Evolutionary conservation across 2,888 invertebrate species (phyloP).

Genomic region (Bellardia bayeri): DNA sequence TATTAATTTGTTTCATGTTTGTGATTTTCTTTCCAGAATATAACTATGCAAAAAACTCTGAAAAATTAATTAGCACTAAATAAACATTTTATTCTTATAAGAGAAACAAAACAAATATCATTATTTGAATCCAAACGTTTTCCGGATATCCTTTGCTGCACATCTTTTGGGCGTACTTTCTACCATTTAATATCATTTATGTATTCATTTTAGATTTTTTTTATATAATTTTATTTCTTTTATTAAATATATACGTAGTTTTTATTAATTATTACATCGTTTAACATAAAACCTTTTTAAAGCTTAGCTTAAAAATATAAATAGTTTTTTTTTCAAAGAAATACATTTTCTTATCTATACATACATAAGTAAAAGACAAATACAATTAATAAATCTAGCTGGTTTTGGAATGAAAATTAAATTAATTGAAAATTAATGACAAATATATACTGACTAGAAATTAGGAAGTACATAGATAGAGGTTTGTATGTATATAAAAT

Average conservation of each 20-base stretch:
- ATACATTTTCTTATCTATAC: constrained; percentile 24
- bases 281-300: constrained; percentile 58
- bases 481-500: not conserved
- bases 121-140: no score
- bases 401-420: constrained; percentile 26
- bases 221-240: constrained; percentile 26
- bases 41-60: no score
- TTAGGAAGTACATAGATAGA: constrained; percentile 67
- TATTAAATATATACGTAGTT: constrained; percentile 14
- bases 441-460: constrained; percentile 72
- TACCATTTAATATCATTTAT: no score
- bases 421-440: constrained; percentile 56
- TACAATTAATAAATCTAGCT: constrained; percentile 35
- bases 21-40: no score
- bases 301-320: constrained; percentile 68
- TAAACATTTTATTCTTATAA: no score
- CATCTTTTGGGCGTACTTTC: no score
- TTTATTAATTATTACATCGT: constrained; percentile 41
- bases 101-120: no score
- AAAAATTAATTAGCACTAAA: no score
- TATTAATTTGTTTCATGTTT: no score
- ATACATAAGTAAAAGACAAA: constrained; percentile 1
- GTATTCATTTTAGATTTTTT: not conserved
- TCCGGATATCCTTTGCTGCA: no score
- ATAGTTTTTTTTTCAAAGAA: constrained; percentile 44